These are phyloP conservation scores for Columba livia DNA, from an alignment of 2,113 vertebrate genomes.

Conservation along the genomic window DNA sequence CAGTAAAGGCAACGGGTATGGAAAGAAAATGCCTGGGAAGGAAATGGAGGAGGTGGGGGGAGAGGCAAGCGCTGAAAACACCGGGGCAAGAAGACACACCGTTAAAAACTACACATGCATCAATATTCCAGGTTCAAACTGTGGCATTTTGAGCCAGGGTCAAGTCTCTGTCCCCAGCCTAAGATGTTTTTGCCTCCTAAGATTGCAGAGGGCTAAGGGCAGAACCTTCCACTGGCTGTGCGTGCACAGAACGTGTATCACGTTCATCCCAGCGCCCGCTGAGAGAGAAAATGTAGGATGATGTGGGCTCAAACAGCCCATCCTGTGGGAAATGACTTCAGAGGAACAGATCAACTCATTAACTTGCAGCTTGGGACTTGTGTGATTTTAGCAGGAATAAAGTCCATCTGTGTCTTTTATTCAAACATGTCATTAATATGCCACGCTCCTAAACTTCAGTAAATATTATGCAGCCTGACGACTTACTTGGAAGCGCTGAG, in stretches of 20 bases:
- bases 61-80: neutral
- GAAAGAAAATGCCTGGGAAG: neutral
- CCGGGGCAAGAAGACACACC: neutral
- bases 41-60: neutral
- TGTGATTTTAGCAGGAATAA: slow-evolving; percentile 18
- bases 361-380: slow-evolving; percentile 15
- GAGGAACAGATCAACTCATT: slow-evolving; percentile 15
- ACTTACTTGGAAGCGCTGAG: neutral
- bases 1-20: neutral
- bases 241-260: neutral
- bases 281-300: neutral
- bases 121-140: neutral
- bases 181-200: neutral
- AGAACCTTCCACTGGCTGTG: neutral
- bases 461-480: neutral
- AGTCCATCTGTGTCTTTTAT: slow-evolving; percentile 13
- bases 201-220: neutral
- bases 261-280: neutral
- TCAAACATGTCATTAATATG: neutral
- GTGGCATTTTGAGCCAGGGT: neutral
- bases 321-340: slow-evolving; percentile 8
- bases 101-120: neutral
- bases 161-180: neutral
- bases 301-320: neutral
- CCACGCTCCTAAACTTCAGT: slow-evolving; percentile 13